phyloP scores from a whole-genome alignment of 1,140 invertebrate species.

The Parapsyche elsis region DNA sequence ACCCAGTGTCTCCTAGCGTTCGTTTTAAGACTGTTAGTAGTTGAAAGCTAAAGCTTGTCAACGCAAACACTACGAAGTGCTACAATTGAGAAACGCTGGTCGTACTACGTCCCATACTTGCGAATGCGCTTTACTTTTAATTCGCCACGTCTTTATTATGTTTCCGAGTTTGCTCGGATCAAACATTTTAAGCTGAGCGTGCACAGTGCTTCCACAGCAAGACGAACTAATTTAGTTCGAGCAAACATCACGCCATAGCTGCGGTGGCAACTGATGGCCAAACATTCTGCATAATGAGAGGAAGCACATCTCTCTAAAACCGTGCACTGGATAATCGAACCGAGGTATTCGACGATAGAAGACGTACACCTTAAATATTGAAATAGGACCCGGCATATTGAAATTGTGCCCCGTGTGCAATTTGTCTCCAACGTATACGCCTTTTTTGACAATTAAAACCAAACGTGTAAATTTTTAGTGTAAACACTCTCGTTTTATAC shows the following conservation, averaged over 20 bases:
- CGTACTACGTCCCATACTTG: too few relatives aligned
- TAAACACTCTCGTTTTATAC: neutral
- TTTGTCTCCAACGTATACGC: too few relatives aligned
- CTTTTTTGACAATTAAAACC: too few relatives aligned
- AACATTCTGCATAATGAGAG: slow-evolving; percentile 50
- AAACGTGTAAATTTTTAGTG: neutral
- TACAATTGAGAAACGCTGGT: too few relatives aligned
- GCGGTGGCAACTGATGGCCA: slow-evolving; percentile 38
- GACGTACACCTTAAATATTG: too few relatives aligned
- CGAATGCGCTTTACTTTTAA: neutral
- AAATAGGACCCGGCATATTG: too few relatives aligned
- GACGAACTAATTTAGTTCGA: slow-evolving; percentile 52
- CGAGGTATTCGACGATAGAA: too few relatives aligned
- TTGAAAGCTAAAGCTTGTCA: too few relatives aligned
- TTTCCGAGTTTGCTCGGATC: slow-evolving; percentile 37
- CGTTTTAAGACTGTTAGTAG: too few relatives aligned
- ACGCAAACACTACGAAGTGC: too few relatives aligned
- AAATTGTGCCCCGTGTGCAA: too few relatives aligned
- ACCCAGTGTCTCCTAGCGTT: too few relatives aligned
- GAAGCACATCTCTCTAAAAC: neutral
- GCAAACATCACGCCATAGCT: slow-evolving; percentile 50
- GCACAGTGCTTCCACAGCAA: slow-evolving; percentile 37
- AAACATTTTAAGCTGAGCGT: slow-evolving; percentile 45
- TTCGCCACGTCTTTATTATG: slow-evolving; percentile 40
- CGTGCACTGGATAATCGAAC: neutral